These are phyloP conservation scores for Tapirus terrestris DNA, from an alignment of 2,113 vertebrate genomes.

Conservation along the genomic window DNA sequence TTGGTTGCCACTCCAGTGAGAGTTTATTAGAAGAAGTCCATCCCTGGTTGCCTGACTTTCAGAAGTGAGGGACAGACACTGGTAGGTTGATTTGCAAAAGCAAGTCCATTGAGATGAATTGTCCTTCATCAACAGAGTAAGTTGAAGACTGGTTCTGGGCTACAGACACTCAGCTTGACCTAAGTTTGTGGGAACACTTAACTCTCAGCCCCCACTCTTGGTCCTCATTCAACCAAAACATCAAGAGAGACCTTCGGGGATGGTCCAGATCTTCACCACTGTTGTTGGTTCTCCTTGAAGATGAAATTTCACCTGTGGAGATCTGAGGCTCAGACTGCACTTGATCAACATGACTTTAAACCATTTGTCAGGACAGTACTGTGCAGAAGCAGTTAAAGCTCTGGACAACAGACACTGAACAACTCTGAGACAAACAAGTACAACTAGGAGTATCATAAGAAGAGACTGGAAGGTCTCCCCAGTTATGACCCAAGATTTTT, in stretches of 20 bases:
- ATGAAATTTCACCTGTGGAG: background rate
- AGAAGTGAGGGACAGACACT: too few relatives aligned
- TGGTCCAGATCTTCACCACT: background rate
- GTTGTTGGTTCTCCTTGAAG: background rate
- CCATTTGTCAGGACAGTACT: background rate
- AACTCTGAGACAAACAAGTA: background rate
- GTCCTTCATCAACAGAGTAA: accelerated
- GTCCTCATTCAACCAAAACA: background rate
- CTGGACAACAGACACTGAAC: too few relatives aligned
- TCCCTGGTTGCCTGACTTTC: background rate
- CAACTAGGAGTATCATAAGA: background rate
- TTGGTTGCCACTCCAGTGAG: too few relatives aligned
- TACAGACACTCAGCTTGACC: background rate
- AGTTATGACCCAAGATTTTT: background rate
- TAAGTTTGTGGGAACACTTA: background rate
- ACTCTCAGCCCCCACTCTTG: too few relatives aligned
- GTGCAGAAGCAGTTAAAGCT: background rate
- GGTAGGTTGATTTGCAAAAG: background rate
- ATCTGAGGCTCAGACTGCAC: background rate
- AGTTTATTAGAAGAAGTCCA: background rate
- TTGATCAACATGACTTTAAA: accelerated
- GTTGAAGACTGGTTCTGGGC: background rate
- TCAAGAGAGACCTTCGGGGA: background rate
- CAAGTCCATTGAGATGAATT: background rate
- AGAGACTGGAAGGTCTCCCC: too few relatives aligned